These are phyloP conservation scores for Gymnobelideus leadbeateri DNA, from an alignment of 2,113 vertebrate genomes.

Conservation along the genomic window DNA sequence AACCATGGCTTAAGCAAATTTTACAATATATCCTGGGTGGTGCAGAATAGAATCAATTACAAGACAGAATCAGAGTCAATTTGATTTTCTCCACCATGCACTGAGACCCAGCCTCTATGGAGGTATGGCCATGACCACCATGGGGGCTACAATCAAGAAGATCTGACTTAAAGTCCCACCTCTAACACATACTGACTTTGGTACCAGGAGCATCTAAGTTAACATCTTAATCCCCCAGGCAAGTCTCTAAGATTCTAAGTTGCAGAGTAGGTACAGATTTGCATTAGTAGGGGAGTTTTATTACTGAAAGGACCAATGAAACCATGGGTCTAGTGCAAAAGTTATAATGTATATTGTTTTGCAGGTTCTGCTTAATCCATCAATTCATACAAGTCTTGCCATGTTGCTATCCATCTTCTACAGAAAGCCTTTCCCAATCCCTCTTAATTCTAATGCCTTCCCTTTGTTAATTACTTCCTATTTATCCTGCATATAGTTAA, in stretches of 20 bases:
- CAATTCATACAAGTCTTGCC: background rate
- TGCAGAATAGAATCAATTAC: too few relatives aligned
- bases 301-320: background rate
- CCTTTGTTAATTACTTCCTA: background rate
- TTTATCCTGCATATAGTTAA: background rate
- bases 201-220: background rate
- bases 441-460: background rate
- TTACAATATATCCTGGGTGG: too few relatives aligned
- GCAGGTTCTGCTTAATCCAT: background rate
- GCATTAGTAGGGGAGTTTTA: background rate
- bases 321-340: background rate
- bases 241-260: background rate
- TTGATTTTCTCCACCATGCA: background rate
- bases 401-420: background rate
- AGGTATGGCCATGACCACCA: background rate
- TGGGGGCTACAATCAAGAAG: background rate
- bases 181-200: background rate
- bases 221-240: background rate
- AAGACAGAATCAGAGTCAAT: too few relatives aligned
- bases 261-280: background rate
- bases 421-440: background rate
- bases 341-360: background rate
- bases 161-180: background rate
- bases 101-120: background rate
- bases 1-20: too few relatives aligned